A percentile compares a stretch with the other conserved stretches of the same genome.
Evolutionary conservation across 2,113 vertebrate species (phyloP).

Genomic region (Tetrax tetrax): DNA sequence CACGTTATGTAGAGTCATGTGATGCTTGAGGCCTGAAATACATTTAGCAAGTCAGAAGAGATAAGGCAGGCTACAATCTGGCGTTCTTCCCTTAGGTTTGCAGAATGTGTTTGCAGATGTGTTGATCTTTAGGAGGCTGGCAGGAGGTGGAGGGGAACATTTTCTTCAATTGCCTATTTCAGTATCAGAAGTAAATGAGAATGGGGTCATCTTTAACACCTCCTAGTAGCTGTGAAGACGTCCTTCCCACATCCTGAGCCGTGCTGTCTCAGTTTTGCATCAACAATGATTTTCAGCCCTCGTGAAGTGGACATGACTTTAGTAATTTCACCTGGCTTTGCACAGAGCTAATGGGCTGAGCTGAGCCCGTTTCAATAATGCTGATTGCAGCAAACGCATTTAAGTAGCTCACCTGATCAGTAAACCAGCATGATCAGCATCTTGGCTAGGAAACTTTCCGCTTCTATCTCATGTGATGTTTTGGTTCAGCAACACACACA

Average conservation of each 20-base stretch:
- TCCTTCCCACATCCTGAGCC: not conserved
- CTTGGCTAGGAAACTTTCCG: not conserved
- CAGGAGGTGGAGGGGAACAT: fast-evolving
- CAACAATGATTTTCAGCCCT: not conserved
- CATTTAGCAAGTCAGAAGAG: conserved; percentile 58
- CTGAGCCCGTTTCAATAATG: not conserved
- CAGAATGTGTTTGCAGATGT: conserved; percentile 67
- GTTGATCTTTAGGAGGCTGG: conserved; percentile 26
- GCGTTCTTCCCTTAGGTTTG: conserved; percentile 60
- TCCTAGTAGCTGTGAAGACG: not conserved
- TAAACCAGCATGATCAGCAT: not conserved
- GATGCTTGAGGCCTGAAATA: conserved; percentile 46
- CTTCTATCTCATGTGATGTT: not conserved
- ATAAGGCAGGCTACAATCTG: conserved; percentile 72
- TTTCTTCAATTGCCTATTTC: conserved; percentile 7
- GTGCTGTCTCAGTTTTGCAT: not conserved
- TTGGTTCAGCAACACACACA: not conserved
- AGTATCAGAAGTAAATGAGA: not conserved
- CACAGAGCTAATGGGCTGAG: not conserved
- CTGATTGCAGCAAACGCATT: not conserved
- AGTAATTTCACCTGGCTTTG: not conserved
- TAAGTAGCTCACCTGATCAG: not conserved
- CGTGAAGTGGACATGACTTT: not conserved
- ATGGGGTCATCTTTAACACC: not conserved
- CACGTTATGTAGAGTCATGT: conserved; percentile 55